Percentiles rank a stretch among this genome's conserved stretches.
Conservation (phyloP, 2,797 vertebrate genomes). For the Poeciliopsis presidionis region DNA sequence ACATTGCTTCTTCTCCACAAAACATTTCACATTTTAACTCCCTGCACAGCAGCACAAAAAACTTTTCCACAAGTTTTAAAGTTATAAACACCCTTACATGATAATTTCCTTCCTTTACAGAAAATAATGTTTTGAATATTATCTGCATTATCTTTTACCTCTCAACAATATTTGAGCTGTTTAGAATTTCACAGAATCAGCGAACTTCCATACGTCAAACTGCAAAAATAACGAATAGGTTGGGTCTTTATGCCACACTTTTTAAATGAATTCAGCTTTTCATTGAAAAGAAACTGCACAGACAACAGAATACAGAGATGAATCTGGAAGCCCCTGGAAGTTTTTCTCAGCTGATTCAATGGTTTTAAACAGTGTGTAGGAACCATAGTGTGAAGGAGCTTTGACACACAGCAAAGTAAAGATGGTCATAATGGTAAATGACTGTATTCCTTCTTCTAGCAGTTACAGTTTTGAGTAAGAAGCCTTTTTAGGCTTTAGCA, state of each 20-base stretch:
- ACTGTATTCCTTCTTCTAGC: constrained; percentile 20
- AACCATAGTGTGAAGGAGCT: background rate
- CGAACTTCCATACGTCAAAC: background rate
- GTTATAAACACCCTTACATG: background rate
- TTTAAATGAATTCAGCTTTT: background rate
- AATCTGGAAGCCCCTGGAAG: background rate
- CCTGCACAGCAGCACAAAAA: background rate
- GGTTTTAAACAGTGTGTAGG: background rate
- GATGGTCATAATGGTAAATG: constrained; percentile 11
- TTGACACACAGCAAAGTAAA: constrained; percentile 23
- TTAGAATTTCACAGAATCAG: background rate
- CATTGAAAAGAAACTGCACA: background rate
- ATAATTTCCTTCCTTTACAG: background rate
- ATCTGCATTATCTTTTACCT: background rate
- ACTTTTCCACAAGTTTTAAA: background rate
- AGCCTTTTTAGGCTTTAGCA: background rate
- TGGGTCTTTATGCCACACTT: background rate
- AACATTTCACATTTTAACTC: background rate
- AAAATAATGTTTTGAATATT: background rate
- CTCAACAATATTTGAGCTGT: background rate
- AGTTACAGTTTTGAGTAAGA: constrained; percentile 5
- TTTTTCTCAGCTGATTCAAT: background rate
- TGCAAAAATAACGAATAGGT: background rate
- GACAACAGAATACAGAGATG: background rate
- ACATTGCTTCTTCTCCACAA: background rate